phyloP scores from a whole-genome alignment of 2,888 invertebrate species.

The Dermolepida albohirtum region DNA sequence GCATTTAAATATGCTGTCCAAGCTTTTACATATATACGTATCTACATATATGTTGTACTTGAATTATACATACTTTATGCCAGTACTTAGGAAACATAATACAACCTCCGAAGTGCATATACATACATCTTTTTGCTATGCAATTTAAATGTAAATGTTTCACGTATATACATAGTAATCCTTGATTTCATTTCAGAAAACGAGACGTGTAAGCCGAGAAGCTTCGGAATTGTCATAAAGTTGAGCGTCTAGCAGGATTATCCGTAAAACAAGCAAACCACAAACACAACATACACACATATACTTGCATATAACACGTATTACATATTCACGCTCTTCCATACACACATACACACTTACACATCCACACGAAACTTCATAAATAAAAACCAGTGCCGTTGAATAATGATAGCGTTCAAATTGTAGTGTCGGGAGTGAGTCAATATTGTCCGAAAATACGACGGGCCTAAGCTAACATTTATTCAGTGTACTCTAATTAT shows the following conservation, averaged over 20 bases:
- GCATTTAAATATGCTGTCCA: no score
- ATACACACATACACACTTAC: background rate
- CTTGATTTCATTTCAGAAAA: slow-evolving; percentile 24
- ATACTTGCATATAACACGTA: background rate
- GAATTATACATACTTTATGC: no score
- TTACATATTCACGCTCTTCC: background rate
- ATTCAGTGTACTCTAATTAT: slow-evolving; percentile 52
- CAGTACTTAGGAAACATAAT: background rate
- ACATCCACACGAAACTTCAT: slow-evolving; percentile 13
- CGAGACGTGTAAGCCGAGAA: slow-evolving; percentile 12
- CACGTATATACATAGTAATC: slow-evolving; percentile 8
- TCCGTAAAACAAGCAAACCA: background rate
- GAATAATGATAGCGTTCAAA: slow-evolving; percentile 53
- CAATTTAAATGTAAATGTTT: slow-evolving; percentile 23
- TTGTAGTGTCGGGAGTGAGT: slow-evolving; percentile 49
- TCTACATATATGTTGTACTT: no score
- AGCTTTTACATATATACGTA: no score
- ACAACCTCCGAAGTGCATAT: no score
- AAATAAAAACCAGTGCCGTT: slow-evolving; percentile 51
- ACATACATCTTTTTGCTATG: background rate
- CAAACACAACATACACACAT: slow-evolving; percentile 3
- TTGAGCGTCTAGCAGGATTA: slow-evolving; percentile 8
- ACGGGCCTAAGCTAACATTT: slow-evolving; percentile 42
- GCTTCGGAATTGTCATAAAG: slow-evolving; percentile 12
- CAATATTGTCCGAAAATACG: slow-evolving; percentile 50